Percentiles rank a stretch among this genome's conserved stretches.
Evolutionary conservation across 2,113 vertebrate species (phyloP).

Genomic region (Solenodon paradoxus): DNA sequence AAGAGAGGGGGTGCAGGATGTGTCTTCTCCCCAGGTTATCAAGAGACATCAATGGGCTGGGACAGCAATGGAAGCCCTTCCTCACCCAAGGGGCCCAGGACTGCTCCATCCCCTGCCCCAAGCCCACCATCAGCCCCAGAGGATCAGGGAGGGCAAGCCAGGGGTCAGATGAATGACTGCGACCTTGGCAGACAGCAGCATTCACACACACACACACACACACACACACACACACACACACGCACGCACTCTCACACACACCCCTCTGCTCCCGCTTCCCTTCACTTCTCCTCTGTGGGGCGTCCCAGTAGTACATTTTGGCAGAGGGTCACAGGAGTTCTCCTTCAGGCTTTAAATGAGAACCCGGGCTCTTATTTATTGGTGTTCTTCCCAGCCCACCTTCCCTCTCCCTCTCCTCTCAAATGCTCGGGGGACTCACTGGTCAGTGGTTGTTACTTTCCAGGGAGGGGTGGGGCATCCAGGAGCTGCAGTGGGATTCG

Average conservation of each 20-base stretch:
- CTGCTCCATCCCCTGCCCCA: not conserved
- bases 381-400: too few species aligned
- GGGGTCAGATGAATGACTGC: not conserved
- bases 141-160: not conserved
- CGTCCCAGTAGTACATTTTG: not conserved
- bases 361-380: too few species aligned
- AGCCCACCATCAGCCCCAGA: not conserved
- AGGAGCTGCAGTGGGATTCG: too few species aligned
- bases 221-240: not conserved
- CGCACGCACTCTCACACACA: too few species aligned
- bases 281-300: not conserved
- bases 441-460: not conserved
- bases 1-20: too few species aligned
- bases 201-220: not conserved
- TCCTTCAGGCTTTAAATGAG: not conserved
- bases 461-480: rapidly evolving
- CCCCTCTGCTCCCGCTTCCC: not conserved
- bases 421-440: not conserved
- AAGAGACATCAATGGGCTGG: too few species aligned
- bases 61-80: not conserved
- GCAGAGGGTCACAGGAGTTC: not conserved
- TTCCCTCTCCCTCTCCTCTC: not conserved
- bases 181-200: not conserved
- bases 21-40: not conserved
- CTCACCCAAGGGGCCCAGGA: not conserved